Base-by-base conservation (phyloP, 2,888 invertebrate species). In the Spialia ferax region DNA sequence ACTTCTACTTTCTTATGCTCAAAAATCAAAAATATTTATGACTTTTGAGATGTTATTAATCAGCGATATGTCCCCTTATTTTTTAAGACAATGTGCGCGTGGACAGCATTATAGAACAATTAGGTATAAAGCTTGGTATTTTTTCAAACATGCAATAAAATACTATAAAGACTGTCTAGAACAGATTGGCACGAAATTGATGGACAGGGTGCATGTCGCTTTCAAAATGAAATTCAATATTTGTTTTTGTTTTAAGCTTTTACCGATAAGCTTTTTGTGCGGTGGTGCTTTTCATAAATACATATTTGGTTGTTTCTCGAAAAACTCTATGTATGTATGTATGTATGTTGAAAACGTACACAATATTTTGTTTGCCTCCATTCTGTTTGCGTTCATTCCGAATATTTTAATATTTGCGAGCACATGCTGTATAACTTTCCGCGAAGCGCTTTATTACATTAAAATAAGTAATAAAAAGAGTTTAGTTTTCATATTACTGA, bases 331-430 rank as follows among this genome's bases (percentile, higher is more conserved):
- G 59, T 65, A 65, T 65, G 59, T 52, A 59, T 65, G 38, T 59
- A 59, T 65, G 59, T 65, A 65, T 65, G 59, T 52, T 59, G 65
- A 65, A 32, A 59, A 57, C 38, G 32, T 45, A 63, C 35, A 57
- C 52, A 65, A 59, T 59, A 59, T 52, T 65, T 59, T 65, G 65
- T 65, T 65, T 65, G 65, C 57, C 38, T 45, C 18, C 65, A 59
- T 65, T 50, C 50, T 59, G 59, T 65, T 59, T 65, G 65, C 59
- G 50, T 65, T 65, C 50, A 65, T 65, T 38, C 59, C 35, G 65
- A 65, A 59, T 65, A 65, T 65, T 65, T 65, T 59, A 65, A 65
- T 65, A 65, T 65, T 65, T 64, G 57, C 64, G 26, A 65, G 56
- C 38, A 42, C 48, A 64, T 65, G 57, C 52, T 52, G 57, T 59